Evolutionary conservation across 1,140 invertebrate species (phyloP).

Genomic region (Akabosia matsudoensis): DNA sequence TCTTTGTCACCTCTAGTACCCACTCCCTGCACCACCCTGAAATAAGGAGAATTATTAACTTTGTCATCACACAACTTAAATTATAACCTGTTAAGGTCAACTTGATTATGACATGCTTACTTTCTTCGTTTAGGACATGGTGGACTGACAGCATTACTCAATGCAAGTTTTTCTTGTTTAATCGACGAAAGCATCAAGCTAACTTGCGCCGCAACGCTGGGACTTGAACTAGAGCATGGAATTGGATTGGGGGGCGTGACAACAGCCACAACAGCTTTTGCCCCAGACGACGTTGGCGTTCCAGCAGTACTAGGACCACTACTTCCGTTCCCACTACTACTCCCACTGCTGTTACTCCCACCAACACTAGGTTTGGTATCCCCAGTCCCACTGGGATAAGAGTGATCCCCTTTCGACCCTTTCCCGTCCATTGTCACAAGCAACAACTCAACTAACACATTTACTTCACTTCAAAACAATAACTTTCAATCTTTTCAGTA

Average conservation of each 20-base stretch:
- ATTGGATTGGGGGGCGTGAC: not conserved
- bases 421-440: not conserved
- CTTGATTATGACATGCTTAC: not conserved
- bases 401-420: not conserved
- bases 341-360: not conserved
- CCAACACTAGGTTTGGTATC: not conserved
- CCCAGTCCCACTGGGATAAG: not conserved
- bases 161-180: not conserved
- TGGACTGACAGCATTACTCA: not conserved
- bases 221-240: not conserved
- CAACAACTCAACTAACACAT: no score
- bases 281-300: no score
- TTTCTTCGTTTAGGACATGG: slow-evolving; percentile 1
- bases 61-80: not conserved
- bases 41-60: not conserved
- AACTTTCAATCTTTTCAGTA: no score
- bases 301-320: not conserved
- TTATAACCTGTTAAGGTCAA: not conserved
- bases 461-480: no score
- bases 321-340: not conserved
- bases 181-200: not conserved
- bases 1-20: not conserved
- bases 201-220: no score
- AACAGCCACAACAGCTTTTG: not conserved
- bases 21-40: not conserved